Evolutionary conservation across 2,888 invertebrate genomes (phyloP).

Genomic region (Stratiomys singularior): DNA sequence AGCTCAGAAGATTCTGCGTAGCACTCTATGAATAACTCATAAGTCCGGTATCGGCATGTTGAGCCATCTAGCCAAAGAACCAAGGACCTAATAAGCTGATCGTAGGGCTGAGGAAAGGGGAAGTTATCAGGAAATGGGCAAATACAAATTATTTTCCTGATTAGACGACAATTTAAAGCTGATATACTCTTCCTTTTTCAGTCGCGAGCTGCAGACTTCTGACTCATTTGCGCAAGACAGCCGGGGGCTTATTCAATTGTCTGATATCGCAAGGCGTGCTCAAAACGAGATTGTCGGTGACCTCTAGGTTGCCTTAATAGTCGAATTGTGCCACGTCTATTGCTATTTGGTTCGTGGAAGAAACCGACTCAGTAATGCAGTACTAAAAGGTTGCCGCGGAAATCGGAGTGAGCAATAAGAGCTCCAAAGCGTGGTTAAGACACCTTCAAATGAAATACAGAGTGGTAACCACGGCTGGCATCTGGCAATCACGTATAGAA

Average conservation of each 20-base stretch:
- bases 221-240: conserved; percentile 3
- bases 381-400: not conserved
- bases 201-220: not conserved
- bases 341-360: conserved; percentile 3
- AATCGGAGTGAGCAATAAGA: not conserved
- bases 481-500: conserved; percentile 25
- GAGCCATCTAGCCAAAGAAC: too few species aligned
- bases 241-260: conserved; percentile 30
- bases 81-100: too few species aligned
- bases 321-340: conserved; percentile 37
- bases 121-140: too few species aligned
- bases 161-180: too few species aligned
- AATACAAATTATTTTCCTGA: too few species aligned
- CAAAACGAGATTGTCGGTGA: conserved; percentile 9
- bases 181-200: too few species aligned
- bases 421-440: not conserved
- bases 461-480: not conserved
- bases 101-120: too few species aligned
- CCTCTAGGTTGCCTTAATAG: conserved; percentile 38
- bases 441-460: conserved; percentile 20
- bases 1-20: not conserved
- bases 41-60: too few species aligned
- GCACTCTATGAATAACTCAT: not conserved
- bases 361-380: not conserved
- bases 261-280: not conserved